Base-by-base conservation (phyloP, 1,140 invertebrate species). In the Caenorhabditis briggsae region DNA sequence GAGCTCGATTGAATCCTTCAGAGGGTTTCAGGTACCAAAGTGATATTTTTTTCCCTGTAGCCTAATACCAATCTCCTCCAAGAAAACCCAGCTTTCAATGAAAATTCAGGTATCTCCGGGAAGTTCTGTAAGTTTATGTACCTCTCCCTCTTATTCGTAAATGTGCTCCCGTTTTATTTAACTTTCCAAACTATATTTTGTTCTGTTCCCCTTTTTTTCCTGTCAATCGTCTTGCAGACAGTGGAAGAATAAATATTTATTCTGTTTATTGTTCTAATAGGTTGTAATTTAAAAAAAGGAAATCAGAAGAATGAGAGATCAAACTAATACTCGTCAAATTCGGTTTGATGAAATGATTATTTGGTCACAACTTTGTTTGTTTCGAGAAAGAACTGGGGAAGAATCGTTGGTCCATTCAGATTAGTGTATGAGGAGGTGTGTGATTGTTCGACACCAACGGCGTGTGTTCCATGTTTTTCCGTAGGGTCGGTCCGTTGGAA, bases 381-480 rank as follows among this genome's bases (percentile, higher is more conserved):
- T 78, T 48, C 8, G n/a, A 50, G 43, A 50, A 50, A 78, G 11
- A 33, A 33, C 41, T 3, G 61, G 9, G 50, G 16, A 12, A 56
- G 43, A 85, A 33, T 33, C 33, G 33, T 33, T 74, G 53, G 48
- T 87, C 9, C 20, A 48, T 56, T 74, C 46, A 86, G 33, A 85
- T 89, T 83, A 85, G 53, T 14, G 83, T 86, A 41, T 89, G 86
- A 16, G 82, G 78, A 61, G 87, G 82, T 11, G 82, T 48, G 43
- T 87, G 78, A 56, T 83, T 83, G 55, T 86, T 88, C 0, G 59
- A 43, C 6, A 85, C 59, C 5, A 88, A 78, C 5, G 84, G 84
- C 12, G 84, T 58, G 48, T 83, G 58, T 23, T 85, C 87, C 65
- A 88, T 86, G 20, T 85, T 85, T 18, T 82, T 88, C 23, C 87